phyloP scores from a whole-genome alignment of 2,113 vertebrate species.

The Spheniscus mendiculus region DNA sequence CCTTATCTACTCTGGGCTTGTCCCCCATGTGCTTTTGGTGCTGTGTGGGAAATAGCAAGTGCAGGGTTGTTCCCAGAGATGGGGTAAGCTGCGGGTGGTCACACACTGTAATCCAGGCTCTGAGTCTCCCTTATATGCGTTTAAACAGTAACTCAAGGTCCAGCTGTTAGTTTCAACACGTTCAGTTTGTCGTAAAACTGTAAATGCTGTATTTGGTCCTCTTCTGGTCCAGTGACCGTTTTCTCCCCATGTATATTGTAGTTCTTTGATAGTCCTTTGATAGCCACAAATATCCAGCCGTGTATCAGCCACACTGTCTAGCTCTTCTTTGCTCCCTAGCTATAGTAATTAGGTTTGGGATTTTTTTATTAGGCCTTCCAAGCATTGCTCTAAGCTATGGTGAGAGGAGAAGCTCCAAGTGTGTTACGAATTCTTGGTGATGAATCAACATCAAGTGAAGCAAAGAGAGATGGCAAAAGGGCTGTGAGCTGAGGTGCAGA shows the following conservation, averaged over 20 bases:
- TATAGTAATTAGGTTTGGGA: not conserved
- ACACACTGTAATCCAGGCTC: not conserved
- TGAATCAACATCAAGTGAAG: not conserved
- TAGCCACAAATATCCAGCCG: not conserved
- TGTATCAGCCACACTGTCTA: not conserved
- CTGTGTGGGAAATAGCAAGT: not conserved
- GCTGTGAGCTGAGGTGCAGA: not conserved
- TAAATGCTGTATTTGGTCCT: not conserved
- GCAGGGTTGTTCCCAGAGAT: not conserved
- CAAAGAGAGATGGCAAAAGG: not conserved
- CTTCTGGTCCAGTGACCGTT: not conserved
- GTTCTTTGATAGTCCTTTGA: not conserved
- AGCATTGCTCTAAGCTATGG: not conserved
- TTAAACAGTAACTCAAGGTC: not conserved
- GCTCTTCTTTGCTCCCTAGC: not conserved
- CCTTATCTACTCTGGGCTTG: not conserved
- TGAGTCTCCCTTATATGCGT: not conserved
- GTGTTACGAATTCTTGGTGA: not conserved
- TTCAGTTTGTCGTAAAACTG: not conserved
- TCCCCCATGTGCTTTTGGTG: accelerated
- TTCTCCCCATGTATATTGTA: not conserved
- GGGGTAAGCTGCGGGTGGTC: accelerated
- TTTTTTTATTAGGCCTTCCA: not conserved
- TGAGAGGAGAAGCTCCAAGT: not conserved
- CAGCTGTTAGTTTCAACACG: not conserved